Evolutionary conservation across 2,888 invertebrate genomes (phyloP).

Genomic region (Eubasilissa splendida): DNA sequence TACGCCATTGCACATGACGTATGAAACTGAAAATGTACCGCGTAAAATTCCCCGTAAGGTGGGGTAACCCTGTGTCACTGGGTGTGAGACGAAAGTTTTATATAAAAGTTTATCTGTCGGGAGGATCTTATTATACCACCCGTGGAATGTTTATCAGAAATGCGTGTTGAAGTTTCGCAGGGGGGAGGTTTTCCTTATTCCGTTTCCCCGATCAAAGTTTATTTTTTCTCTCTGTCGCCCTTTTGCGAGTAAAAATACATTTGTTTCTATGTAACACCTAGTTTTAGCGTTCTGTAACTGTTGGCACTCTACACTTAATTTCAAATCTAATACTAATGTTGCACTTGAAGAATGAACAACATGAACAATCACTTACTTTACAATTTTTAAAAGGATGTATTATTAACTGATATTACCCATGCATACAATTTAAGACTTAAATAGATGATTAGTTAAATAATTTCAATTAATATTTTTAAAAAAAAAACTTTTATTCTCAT

Average conservation of each 20-base stretch:
- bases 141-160: slow-evolving; percentile 58
- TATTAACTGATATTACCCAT: too few relatives aligned
- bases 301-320: not conserved
- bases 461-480: too few relatives aligned
- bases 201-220: slow-evolving; percentile 29
- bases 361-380: too few relatives aligned
- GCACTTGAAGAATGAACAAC: too few relatives aligned
- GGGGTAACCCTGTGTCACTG: not conserved
- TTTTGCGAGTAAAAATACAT: slow-evolving; percentile 35
- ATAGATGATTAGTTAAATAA: too few relatives aligned
- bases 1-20: slow-evolving; percentile 39
- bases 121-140: slow-evolving; percentile 58
- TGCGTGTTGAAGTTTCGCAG: slow-evolving; percentile 51
- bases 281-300: slow-evolving; percentile 20
- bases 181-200: slow-evolving; percentile 41
- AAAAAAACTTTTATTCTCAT: too few relatives aligned
- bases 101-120: slow-evolving; percentile 59
- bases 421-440: too few relatives aligned
- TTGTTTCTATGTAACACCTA: slow-evolving; percentile 44
- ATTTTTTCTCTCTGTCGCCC: slow-evolving; percentile 35
- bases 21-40: slow-evolving; percentile 14
- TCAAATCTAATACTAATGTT: not conserved
- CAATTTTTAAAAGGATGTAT: too few relatives aligned
- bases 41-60: not conserved
- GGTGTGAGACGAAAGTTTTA: slow-evolving; percentile 53